These are phyloP conservation scores for Didymodactylos carnosus DNA, from an alignment of 2,888 invertebrate species.

Conservation along the genomic window DNA sequence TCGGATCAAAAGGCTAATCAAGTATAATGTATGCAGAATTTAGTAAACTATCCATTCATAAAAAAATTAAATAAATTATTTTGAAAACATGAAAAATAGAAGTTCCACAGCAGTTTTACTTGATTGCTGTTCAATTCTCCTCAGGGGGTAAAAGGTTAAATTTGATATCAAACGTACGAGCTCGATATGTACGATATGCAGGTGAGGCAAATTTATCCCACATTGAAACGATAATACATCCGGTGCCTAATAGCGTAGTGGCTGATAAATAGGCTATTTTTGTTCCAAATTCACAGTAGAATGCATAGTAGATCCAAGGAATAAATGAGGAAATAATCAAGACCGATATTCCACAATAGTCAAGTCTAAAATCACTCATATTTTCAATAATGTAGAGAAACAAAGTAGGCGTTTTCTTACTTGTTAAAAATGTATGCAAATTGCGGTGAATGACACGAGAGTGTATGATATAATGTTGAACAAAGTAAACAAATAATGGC, in stretches of 20 bases:
- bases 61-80: too few species aligned
- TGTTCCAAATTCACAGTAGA: constrained; percentile 78
- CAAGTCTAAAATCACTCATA: constrained; percentile 44
- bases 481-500: constrained; percentile 85
- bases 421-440: constrained; percentile 86
- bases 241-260: constrained; percentile 70
- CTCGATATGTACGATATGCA: constrained; percentile 66
- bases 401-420: constrained; percentile 31
- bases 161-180: constrained; percentile 42
- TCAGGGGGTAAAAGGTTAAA: too few species aligned
- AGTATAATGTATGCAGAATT: too few species aligned
- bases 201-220: constrained; percentile 95
- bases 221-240: constrained; percentile 79
- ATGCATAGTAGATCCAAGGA: constrained; percentile 97
- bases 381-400: neutral
- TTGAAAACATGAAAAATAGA: too few species aligned
- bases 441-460: constrained; percentile 85
- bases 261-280: constrained; percentile 74
- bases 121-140: too few species aligned
- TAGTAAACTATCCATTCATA: too few species aligned
- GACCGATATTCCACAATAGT: constrained; percentile 93
- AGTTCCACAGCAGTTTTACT: too few species aligned
- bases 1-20: too few species aligned
- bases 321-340: constrained; percentile 97
- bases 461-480: constrained; percentile 82